Conservation (phyloP, 2,113 vertebrate genomes). For the Jaculus jaculus region DNA sequence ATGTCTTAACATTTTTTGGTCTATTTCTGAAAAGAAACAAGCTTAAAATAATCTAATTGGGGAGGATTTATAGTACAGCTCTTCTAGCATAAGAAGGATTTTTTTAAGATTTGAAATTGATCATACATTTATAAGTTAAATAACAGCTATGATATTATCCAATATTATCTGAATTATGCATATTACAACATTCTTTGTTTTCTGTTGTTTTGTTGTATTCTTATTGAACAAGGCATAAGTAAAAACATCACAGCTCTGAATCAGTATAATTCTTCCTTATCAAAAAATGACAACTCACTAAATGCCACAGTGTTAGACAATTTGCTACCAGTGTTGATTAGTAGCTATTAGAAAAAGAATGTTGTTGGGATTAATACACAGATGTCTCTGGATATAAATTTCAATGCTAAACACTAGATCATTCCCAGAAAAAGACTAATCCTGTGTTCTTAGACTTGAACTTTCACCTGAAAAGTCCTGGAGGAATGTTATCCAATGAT, state of each 20-base stretch:
- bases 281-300: neutral
- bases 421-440: neutral
- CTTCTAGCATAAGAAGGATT: neutral
- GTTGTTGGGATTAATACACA: neutral
- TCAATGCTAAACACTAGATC: neutral
- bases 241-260: neutral
- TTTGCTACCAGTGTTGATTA: neutral
- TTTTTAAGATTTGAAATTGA: slow-evolving; percentile 18
- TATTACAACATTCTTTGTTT: neutral
- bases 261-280: neutral
- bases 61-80: neutral
- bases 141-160: neutral
- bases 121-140: neutral
- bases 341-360: neutral
- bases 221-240: neutral
- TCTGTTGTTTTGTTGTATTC: neutral
- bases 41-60: neutral
- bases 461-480: neutral
- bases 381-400: neutral
- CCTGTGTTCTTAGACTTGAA: neutral
- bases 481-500: neutral
- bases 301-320: neutral
- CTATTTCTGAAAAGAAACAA: slow-evolving; percentile 3
- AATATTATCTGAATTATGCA: neutral
- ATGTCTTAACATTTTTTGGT: neutral